A percentile compares a stretch with the other conserved stretches of the same genome.
Evolutionary conservation across 30 jellyfish, hydroid and myxozoan genomes (phyloP).

Genomic region (Hydractinia echinata): DNA sequence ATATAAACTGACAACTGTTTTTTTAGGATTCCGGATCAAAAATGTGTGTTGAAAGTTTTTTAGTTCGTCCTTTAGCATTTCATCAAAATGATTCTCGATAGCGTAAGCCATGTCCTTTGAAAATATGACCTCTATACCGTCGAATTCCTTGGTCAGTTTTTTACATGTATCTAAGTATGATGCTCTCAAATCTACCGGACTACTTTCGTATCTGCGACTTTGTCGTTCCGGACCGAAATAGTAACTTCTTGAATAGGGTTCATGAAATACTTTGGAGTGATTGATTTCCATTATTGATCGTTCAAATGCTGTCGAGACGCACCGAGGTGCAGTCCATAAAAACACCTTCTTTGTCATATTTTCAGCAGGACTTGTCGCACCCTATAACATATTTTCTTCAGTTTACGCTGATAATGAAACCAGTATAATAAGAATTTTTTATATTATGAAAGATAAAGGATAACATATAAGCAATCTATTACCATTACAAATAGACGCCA

Average conservation of each 20-base stretch:
- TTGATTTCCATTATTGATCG: conserved; percentile 78
- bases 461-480: too few relatives aligned
- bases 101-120: conserved; percentile 79
- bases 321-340: conserved; percentile 94
- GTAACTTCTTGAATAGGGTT: conserved; percentile 76
- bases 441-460: too few relatives aligned
- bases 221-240: conserved; percentile 91
- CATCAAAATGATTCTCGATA: conserved; percentile 51
- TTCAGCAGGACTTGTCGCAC: background rate
- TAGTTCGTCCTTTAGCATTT: conserved; percentile 43
- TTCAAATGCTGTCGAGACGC: conserved; percentile 95
- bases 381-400: too few relatives aligned
- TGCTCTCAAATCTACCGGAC: conserved; percentile 30
- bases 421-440: too few relatives aligned
- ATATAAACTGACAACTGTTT: conserved; percentile 68
- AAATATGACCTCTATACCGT: conserved; percentile 71
- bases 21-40: conserved; percentile 75
- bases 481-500: too few relatives aligned
- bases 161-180: conserved; percentile 41
- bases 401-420: too few relatives aligned
- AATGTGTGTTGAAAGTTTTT: conserved; percentile 65
- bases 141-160: conserved; percentile 44
- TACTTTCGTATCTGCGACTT: conserved; percentile 59
- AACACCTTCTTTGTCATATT: conserved; percentile 63
- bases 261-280: conserved; percentile 72